A percentile compares a stretch with the other conserved stretches of the same genome.
Evolutionary conservation across 2,797 vertebrate genomes (phyloP).

Genomic region (Crocodylus rhombifer): DNA sequence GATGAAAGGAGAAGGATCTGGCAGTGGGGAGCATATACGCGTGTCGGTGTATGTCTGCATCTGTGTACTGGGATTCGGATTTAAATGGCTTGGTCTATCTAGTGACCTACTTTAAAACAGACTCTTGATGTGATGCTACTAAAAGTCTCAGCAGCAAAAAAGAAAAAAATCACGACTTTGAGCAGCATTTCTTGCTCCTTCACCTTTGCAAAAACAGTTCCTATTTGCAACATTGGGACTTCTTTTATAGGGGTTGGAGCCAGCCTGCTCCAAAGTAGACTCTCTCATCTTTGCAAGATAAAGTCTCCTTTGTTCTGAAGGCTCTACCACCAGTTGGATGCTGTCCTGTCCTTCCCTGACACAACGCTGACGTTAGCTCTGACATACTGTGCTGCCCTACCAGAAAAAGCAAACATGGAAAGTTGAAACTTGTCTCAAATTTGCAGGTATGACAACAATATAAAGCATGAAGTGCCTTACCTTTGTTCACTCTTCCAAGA

Average conservation of each 20-base stretch:
- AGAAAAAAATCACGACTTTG: neutral
- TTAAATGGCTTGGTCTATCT: neutral
- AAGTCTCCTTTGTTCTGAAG: neutral
- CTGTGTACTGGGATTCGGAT: neutral
- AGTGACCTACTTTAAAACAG: neutral
- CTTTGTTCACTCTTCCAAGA: conserved; percentile 44
- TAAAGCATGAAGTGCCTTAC: conserved; percentile 67
- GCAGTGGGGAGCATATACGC: fast-evolving
- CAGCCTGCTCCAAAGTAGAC: neutral
- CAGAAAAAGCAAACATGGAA: neutral
- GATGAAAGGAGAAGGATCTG: neutral
- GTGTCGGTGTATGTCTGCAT: fast-evolving
- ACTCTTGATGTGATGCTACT: neutral
- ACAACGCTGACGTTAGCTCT: neutral
- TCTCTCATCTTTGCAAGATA: neutral
- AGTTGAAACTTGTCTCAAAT: neutral
- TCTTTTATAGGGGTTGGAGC: too few relatives aligned
- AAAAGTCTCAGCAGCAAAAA: neutral
- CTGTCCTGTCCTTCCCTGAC: neutral
- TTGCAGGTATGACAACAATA: conserved; percentile 27
- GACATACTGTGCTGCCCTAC: neutral
- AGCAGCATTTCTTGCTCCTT: neutral
- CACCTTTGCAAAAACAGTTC: neutral
- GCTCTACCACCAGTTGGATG: neutral
- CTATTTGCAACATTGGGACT: neutral